phyloP scores from a whole-genome alignment of 1,140 invertebrate genomes.

The Aphelinus certus region DNA sequence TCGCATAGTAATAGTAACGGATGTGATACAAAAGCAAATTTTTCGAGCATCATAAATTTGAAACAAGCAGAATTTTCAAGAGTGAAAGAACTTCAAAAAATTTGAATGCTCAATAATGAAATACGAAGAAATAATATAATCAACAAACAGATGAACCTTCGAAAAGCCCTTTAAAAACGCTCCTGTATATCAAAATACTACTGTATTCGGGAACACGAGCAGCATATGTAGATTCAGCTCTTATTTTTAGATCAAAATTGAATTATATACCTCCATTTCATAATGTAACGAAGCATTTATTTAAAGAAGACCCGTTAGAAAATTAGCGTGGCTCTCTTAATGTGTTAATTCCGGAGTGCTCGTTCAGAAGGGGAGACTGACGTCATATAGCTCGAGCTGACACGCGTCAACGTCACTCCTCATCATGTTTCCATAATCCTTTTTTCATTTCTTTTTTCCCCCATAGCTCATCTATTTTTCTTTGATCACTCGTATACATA shows the following conservation, averaged over 20 bases:
- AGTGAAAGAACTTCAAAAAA: no score
- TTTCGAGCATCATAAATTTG: no score
- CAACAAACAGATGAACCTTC: no score
- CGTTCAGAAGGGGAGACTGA: not conserved
- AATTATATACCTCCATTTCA: constrained; percentile 27
- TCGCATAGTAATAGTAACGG: no score
- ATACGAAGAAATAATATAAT: no score
- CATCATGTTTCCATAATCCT: constrained; percentile 8
- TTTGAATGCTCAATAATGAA: no score
- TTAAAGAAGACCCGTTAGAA: constrained; percentile 31
- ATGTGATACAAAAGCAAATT: no score
- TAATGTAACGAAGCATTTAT: constrained; percentile 38
- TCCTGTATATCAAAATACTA: no score
- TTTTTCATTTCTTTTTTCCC: not conserved
- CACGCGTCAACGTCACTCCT: constrained; percentile 29
- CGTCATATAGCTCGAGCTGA: constrained; percentile 21
- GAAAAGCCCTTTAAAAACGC: no score
- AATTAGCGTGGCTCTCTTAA: constrained; percentile 34
- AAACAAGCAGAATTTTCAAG: no score
- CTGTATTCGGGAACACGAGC: not conserved
- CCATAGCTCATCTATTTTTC: not conserved
- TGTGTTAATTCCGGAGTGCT: constrained; percentile 30
- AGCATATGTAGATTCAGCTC: constrained; percentile 17
- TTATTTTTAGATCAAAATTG: constrained; percentile 34
- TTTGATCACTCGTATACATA: not conserved